Conservation (phyloP, 2,888 invertebrate genomes). For the Aphodius granarius region DNA sequence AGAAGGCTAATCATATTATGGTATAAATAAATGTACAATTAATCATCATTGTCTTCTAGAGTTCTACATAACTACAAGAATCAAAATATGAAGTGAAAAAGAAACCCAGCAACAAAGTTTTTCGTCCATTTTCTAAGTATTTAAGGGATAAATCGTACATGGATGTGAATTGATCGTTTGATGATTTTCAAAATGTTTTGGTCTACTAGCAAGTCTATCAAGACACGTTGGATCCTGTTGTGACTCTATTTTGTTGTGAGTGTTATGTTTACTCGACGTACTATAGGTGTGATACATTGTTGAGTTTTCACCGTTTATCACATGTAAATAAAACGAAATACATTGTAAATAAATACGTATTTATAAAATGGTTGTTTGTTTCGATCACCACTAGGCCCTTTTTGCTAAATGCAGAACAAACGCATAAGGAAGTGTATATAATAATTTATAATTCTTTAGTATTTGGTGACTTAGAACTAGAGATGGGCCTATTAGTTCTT, state of each 20-base stretch:
- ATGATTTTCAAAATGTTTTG: conserved; percentile 19
- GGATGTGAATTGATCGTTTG: not conserved
- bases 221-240: conserved; percentile 11
- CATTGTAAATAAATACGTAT: conserved; percentile 27
- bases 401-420: not conserved
- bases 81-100: not conserved
- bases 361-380: conserved; percentile 18
- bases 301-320: not conserved
- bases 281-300: not conserved
- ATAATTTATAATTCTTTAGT: too few relatives aligned
- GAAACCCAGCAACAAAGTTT: conserved; percentile 8
- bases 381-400: not conserved
- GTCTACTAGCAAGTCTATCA: conserved; percentile 17
- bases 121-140: conserved; percentile 24
- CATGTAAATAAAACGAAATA: conserved; percentile 20
- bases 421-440: too few relatives aligned
- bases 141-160: not conserved
- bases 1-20: not conserved
- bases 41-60: not conserved
- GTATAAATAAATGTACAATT: not conserved
- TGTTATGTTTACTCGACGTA: not conserved
- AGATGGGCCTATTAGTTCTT: too few relatives aligned
- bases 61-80: not conserved
- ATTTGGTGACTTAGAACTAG: too few relatives aligned
- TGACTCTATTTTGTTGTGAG: not conserved